A percentile compares a stretch with the other conserved stretches of the same genome.
Evolutionary conservation across 2,888 invertebrate genomes (phyloP).

Genomic region (Unio delphinus): DNA sequence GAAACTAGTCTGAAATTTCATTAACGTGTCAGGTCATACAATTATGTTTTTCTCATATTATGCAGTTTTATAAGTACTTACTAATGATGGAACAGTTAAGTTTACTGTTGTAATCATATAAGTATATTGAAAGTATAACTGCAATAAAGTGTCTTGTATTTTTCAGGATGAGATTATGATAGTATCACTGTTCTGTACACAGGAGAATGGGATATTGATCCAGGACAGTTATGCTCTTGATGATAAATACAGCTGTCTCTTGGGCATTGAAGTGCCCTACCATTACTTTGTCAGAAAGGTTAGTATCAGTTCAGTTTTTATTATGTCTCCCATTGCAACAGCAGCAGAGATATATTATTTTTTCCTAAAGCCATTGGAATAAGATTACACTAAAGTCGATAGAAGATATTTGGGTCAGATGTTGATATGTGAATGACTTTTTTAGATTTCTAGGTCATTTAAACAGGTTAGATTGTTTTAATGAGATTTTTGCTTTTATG

Average conservation of each 20-base stretch:
- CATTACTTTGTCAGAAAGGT: slow-evolving; percentile 74
- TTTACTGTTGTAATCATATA: no score
- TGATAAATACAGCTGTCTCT: slow-evolving; percentile 70
- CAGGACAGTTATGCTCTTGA: slow-evolving; percentile 77
- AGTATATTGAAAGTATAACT: neutral
- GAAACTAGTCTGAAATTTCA: no score
- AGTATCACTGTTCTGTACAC: slow-evolving; percentile 80
- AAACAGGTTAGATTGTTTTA: no score
- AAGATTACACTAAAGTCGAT: neutral
- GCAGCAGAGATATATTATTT: neutral
- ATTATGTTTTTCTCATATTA: no score
- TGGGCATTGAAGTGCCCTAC: slow-evolving; percentile 76
- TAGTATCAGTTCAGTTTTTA: slow-evolving; percentile 9
- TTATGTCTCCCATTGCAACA: neutral
- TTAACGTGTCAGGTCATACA: no score
- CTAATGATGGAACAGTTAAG: no score
- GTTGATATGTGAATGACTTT: no score
- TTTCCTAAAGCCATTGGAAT: neutral
- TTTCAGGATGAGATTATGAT: slow-evolving; percentile 71
- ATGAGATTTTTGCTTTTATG: no score
- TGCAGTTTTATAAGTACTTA: no score
- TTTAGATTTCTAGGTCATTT: no score
- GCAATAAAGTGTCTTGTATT: neutral
- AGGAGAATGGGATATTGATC: slow-evolving; percentile 80
- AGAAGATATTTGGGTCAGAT: no score